Evolutionary conservation across 2,888 invertebrate genomes (phyloP), one percentile per base, ranked within the genome.

Genomic region (Acronicta aceris): DNA sequence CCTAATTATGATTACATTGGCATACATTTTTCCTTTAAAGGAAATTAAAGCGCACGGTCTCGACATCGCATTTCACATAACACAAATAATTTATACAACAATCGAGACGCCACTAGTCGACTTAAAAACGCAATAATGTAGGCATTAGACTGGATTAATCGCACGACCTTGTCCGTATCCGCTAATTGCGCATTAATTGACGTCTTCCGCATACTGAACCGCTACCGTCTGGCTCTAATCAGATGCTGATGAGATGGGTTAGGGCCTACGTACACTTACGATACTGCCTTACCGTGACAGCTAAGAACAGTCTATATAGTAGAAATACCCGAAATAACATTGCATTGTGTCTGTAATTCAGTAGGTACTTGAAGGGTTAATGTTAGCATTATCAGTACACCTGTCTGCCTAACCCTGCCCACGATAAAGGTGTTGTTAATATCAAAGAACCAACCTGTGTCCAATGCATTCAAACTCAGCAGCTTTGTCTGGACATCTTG

Each of bases 131-230:
- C 59, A 59, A 61, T 61, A 77, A 70, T 61, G 60, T 75, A 62
- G 49, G 62, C 72, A 62, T 63, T 62, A 66, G 50, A 59, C 60
- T 57, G 70, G 56, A 70, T 36, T 60, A 64, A 66, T 54, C 21
- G 42, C 59, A 36, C 47, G 75, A 58, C 75, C 78, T 76, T 78
- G 75, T 25, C 52, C 53, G 59, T 53, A 78, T 78, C 75, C 75
- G 75, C 49, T 78, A 74, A 71, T 70, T 74, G 59, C 59, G 59
- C 59, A 67, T 74, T 67, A 30, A 78, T 76, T 74, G 55, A 21
- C 16, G 40, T 59, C 61, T 75, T 75, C 75, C 75, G 74, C 57
- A 49, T 65, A 55, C 47, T 64, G 33, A 47, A 42, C 47, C 40
- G n/a, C 25, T 50, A 53, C n/a, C 46, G 45, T 41, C 47, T 33